Conservation (phyloP, 2,888 invertebrate species). For the Agrotis exclamationis region DNA sequence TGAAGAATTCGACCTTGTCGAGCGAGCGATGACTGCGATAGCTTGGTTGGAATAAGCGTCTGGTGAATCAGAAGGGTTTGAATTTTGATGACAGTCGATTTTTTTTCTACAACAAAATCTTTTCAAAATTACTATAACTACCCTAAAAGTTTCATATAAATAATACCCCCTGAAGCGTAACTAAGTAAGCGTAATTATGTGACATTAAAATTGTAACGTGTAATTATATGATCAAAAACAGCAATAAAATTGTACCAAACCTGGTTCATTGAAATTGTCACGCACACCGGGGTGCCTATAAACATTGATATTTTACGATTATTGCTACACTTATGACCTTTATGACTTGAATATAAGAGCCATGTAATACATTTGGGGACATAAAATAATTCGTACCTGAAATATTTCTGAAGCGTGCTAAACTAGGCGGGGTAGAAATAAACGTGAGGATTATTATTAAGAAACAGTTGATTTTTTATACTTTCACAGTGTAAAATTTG, state of each 20-base stretch:
- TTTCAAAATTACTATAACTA: too few relatives aligned
- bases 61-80: too few relatives aligned
- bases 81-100: too few relatives aligned
- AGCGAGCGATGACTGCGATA: too few relatives aligned
- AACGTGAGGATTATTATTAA: not conserved
- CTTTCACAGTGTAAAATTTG: too few relatives aligned
- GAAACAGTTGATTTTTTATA: too few relatives aligned
- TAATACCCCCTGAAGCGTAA: not conserved
- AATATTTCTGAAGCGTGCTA: conserved; percentile 17
- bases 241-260: conserved; percentile 64
- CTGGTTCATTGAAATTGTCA: conserved; percentile 72
- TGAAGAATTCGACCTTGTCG: too few relatives aligned
- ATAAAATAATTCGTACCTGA: conserved; percentile 25
- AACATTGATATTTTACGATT: conserved; percentile 70
- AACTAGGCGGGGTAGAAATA: not conserved
- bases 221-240: conserved; percentile 70
- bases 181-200: conserved; percentile 16
- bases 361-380: conserved; percentile 39
- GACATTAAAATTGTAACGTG: conserved; percentile 64
- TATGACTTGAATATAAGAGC: conserved; percentile 28
- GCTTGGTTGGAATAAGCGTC: too few relatives aligned
- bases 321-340: conserved; percentile 58
- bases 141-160: not conserved
- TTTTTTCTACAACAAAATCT: too few relatives aligned
- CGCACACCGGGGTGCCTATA: conserved; percentile 65